Evolutionary conservation across 2,113 vertebrate genomes (phyloP).

Genomic region (Pithys albifrons): DNA sequence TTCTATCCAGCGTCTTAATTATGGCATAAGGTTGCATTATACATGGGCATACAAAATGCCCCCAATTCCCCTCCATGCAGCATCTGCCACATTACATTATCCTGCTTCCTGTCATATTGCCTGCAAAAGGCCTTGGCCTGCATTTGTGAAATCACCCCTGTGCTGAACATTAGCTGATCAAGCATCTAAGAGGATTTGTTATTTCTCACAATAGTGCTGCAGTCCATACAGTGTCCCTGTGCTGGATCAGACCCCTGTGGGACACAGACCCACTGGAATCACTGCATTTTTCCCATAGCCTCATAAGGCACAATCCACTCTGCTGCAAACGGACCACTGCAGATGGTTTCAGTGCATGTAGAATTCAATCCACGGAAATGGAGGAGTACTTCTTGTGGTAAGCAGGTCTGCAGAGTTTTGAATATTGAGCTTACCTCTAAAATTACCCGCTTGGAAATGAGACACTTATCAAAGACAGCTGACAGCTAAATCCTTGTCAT

Average conservation of each 20-base stretch:
- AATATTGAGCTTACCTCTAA: background rate
- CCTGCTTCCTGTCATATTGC: background rate
- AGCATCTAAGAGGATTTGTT: background rate
- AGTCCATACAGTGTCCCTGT: background rate
- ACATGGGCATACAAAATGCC: background rate
- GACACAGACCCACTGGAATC: background rate
- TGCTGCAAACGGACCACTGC: accelerated
- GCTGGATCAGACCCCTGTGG: background rate
- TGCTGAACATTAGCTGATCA: background rate
- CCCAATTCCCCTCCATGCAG: conserved; percentile 14
- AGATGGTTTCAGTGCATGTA: background rate
- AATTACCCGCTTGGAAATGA: background rate
- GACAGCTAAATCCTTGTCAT: background rate
- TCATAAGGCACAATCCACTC: accelerated
- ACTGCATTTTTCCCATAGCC: accelerated
- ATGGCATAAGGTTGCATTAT: conserved; percentile 16
- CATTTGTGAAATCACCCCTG: background rate
- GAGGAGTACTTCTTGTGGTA: background rate
- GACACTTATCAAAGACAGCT: background rate
- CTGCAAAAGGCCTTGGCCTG: background rate
- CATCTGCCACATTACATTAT: conserved; percentile 51
- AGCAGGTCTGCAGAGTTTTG: background rate
- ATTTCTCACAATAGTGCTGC: background rate
- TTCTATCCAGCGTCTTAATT: conserved; percentile 3
- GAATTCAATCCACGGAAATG: background rate